phyloP scores from a whole-genome alignment of 2,888 invertebrate genomes.

The Diploptera punctata region DNA sequence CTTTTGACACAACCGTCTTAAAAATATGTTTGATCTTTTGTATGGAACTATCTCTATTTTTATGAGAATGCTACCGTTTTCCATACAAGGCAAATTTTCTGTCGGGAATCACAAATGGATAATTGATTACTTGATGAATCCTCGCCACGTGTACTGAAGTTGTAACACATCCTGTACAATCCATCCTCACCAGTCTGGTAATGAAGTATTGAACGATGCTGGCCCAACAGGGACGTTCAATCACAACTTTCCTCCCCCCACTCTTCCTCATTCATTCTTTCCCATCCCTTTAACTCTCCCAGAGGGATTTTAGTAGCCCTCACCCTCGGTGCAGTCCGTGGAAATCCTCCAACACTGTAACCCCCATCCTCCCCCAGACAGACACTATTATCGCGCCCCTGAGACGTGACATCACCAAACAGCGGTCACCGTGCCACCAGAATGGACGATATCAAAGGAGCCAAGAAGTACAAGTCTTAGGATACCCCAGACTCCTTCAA shows the following conservation, averaged over 20 bases:
- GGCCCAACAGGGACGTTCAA: conserved; percentile 11
- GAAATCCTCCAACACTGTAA: conserved; percentile 8
- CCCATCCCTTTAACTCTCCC: conserved; percentile 12
- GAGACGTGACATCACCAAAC: conserved; percentile 12
- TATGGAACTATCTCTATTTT: too few species aligned
- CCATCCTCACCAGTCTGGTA: not conserved
- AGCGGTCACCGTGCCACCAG: not conserved
- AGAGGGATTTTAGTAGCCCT: conserved; percentile 13
- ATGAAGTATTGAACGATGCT: conserved; percentile 20
- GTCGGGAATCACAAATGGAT: too few species aligned
- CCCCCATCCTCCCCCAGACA: conserved; percentile 1
- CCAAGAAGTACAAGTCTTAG: not conserved
- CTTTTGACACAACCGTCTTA: too few species aligned
- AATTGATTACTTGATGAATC: too few species aligned
- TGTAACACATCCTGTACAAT: too few species aligned
- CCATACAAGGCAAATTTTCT: too few species aligned
- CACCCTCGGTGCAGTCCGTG: conserved; percentile 7
- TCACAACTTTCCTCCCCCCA: conserved; percentile 7
- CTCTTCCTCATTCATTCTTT: not conserved
- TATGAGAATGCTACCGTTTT: too few species aligned
- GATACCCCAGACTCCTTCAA: not conserved
- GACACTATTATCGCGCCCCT: conserved; percentile 18
- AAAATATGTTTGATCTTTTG: too few species aligned
- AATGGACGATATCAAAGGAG: not conserved
- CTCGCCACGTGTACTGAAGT: too few species aligned